phyloP scores from a whole-genome alignment of 2,113 vertebrate species.

The Porphyrio hochstetteri region DNA sequence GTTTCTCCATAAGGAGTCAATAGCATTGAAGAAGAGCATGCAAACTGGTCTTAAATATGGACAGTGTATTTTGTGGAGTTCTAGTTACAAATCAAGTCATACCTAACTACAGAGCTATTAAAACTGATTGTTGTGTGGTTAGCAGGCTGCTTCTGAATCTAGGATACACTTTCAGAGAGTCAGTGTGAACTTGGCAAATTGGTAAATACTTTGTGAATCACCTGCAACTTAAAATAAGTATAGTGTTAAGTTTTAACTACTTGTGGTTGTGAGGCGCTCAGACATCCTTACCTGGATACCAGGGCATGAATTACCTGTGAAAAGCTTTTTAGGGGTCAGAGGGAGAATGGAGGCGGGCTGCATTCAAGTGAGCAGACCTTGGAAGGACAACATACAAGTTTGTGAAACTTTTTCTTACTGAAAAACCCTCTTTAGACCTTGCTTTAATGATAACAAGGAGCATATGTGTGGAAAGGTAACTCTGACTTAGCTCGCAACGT shows the following conservation, averaged over 20 bases:
- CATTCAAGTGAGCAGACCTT: neutral
- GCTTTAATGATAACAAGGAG: neutral
- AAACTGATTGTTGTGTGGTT: neutral
- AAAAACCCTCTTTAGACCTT: neutral
- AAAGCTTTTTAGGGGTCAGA: neutral
- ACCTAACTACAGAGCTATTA: neutral
- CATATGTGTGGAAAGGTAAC: fast-evolving
- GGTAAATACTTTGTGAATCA: neutral
- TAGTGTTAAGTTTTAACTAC: neutral
- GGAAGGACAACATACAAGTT: neutral
- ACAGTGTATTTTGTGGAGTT: neutral
- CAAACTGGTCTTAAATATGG: neutral
- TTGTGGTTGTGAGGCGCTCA: neutral
- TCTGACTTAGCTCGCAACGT: neutral
- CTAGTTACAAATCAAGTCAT: neutral
- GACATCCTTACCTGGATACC: neutral
- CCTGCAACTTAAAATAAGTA: neutral
- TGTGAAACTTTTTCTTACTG: neutral
- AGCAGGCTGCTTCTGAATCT: neutral
- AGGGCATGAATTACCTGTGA: neutral
- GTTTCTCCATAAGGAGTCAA: neutral
- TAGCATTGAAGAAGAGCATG: neutral
- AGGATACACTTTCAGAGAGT: neutral
- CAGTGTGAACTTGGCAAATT: fast-evolving
- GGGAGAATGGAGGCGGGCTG: neutral